Conservation (phyloP, 1,140 invertebrate genomes). For the Trinorchestia longiramus region DNA sequence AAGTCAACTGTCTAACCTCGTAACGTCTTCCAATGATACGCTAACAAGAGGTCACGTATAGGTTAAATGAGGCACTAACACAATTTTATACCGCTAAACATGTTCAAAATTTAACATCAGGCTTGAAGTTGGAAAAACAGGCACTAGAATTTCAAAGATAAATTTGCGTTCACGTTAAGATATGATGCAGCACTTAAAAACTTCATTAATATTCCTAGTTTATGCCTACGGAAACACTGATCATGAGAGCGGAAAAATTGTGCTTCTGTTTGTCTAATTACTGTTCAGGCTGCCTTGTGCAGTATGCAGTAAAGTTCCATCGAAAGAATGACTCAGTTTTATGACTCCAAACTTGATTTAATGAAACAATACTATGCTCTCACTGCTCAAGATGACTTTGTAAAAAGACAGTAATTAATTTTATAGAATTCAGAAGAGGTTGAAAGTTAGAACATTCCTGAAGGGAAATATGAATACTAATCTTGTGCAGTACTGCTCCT, state of each 20-base stretch:
- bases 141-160: slow-evolving; percentile 9
- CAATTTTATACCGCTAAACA: slow-evolving; percentile 5
- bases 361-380: background rate
- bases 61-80: slow-evolving; percentile 55
- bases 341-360: background rate
- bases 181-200: background rate
- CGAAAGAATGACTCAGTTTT: background rate
- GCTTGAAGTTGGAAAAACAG: slow-evolving; percentile 8
- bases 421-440: too few relatives aligned
- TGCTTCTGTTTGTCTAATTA: background rate
- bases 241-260: background rate
- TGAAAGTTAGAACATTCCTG: too few relatives aligned
- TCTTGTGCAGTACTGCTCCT: background rate
- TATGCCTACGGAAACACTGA: background rate
- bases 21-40: background rate
- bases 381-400: too few relatives aligned
- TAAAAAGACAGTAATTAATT: too few relatives aligned
- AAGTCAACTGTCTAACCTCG: background rate
- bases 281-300: background rate
- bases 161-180: background rate
- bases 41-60: slow-evolving; percentile 24
- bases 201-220: background rate
- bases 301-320: background rate
- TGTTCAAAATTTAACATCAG: slow-evolving; percentile 25
- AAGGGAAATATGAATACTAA: background rate